phyloP scores from a whole-genome alignment of 2,113 vertebrate genomes.

The Vombatus ursinus region DNA sequence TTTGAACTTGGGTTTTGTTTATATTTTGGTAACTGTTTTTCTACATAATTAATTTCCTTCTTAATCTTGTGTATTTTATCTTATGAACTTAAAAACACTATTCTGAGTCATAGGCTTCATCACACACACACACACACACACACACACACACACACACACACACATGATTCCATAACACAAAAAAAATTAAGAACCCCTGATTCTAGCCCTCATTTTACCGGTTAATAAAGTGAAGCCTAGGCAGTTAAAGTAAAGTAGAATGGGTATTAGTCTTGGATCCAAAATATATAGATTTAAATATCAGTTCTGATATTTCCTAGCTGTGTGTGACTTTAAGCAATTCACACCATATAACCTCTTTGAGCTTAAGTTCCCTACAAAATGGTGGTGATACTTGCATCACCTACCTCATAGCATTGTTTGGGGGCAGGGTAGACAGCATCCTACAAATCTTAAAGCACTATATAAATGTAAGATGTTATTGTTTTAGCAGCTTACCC shows the following conservation, averaged over 20 bases:
- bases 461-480: not conserved
- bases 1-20: not conserved
- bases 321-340: not conserved
- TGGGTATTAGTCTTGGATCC: not conserved
- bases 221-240: not conserved
- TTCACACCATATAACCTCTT: not conserved
- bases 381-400: not conserved
- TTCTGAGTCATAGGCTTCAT: not conserved
- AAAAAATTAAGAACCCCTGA: not conserved
- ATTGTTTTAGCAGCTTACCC: not conserved
- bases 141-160: no score
- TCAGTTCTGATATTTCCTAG: not conserved
- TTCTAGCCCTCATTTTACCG: not conserved
- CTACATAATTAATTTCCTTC: not conserved
- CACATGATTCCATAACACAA: no score
- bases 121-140: not conserved
- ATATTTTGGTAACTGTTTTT: no score
- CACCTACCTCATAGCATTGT: not conserved
- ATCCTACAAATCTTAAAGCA: not conserved
- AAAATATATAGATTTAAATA: not conserved
- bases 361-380: not conserved
- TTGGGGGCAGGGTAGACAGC: not conserved
- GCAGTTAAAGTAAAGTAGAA: not conserved
- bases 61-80: not conserved
- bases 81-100: not conserved